Evolutionary conservation across 1,140 invertebrate species (phyloP).

Genomic region (Ptiloglossa arizonensis): DNA sequence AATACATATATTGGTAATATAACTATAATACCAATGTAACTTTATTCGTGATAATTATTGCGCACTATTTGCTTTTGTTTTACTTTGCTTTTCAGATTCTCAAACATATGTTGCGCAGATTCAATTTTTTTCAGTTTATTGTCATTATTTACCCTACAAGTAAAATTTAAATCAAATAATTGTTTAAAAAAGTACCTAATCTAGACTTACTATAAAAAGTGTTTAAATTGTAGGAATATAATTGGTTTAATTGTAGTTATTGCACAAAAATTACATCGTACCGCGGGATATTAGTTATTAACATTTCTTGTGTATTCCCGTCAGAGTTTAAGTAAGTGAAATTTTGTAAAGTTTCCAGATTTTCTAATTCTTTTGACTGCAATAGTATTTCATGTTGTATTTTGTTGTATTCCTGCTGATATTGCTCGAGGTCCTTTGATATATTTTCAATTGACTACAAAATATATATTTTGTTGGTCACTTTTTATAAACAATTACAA

Average conservation of each 20-base stretch:
- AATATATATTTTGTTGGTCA: background rate
- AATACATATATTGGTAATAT: background rate
- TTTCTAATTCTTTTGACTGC: background rate
- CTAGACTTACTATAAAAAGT: background rate
- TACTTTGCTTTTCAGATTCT: constrained; percentile 29
- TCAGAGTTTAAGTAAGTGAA: background rate
- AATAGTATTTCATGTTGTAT: background rate
- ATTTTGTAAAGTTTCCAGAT: background rate
- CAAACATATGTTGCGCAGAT: background rate
- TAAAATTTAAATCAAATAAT: background rate
- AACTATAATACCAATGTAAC: too few relatives aligned
- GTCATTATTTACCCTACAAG: constrained; percentile 9
- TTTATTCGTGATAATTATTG: background rate
- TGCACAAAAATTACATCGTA: constrained; percentile 22
- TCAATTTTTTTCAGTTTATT: background rate
- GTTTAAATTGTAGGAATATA: background rate
- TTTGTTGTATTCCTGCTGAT: constrained; percentile 17
- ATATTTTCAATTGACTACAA: constrained; percentile 22
- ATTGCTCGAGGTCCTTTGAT: constrained; percentile 14
- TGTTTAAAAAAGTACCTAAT: too few relatives aligned
- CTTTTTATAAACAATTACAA: background rate
- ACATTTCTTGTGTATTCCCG: background rate
- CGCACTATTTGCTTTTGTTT: background rate
- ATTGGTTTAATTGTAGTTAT: background rate
- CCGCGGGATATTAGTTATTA: background rate